phyloP scores from a whole-genome alignment of 2,888 invertebrate species.

The Drosophila histrio region DNA sequence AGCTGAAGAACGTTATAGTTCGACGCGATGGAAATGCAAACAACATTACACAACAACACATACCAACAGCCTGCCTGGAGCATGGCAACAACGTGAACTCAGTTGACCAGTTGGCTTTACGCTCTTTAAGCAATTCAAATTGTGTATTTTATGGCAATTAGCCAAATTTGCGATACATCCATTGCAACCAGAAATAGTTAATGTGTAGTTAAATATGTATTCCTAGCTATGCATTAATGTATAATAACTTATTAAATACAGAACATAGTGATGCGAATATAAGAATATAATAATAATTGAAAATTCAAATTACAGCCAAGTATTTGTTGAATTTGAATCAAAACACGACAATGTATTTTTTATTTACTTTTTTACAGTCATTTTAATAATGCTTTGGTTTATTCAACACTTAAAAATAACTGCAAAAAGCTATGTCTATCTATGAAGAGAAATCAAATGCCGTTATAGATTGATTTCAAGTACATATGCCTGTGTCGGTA shows the following conservation, averaged over 20 bases:
- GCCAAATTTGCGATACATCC: conserved; percentile 21
- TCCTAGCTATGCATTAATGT: background rate
- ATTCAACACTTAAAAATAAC: background rate
- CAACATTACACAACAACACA: conserved; percentile 25
- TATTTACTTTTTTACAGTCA: background rate
- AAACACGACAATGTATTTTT: background rate
- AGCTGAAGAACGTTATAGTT: conserved; percentile 6
- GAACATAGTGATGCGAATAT: background rate
- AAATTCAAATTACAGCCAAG: no score
- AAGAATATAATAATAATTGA: background rate
- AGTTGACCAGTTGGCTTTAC: conserved; percentile 16
- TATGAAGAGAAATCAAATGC: background rate
- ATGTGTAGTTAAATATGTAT: background rate
- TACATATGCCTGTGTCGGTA: conserved; percentile 6
- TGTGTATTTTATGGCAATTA: conserved; percentile 43
- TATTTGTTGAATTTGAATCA: no score
- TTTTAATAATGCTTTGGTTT: background rate
- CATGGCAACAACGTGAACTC: background rate
- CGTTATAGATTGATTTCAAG: background rate
- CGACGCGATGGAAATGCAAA: conserved; percentile 35
- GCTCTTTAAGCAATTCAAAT: conserved; percentile 36
- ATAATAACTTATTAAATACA: background rate
- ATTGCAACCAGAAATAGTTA: background rate
- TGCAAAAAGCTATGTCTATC: background rate
- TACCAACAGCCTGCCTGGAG: conserved; percentile 8